Base-by-base conservation (phyloP, 2,797 vertebrate genomes). In the Sardinella longiceps region DNA sequence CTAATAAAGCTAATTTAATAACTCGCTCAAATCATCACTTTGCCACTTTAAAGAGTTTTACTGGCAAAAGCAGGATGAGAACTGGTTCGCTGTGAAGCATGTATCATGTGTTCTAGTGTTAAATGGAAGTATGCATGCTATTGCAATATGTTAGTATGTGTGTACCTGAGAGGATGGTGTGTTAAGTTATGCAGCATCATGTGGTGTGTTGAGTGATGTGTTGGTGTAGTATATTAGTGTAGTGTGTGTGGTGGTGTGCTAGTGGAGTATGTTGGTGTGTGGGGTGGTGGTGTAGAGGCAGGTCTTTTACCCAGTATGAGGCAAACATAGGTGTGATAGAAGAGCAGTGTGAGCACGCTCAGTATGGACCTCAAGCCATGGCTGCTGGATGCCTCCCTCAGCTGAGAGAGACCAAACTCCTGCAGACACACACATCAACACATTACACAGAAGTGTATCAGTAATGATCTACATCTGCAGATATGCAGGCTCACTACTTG, bases 311-410 rank as follows among this genome's bases (percentile, higher is more conserved):
- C 98, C 11, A 99, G 97, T 77, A 99, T 98, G 51, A 99, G 94
- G 1, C 96, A 97, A 87, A 99, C 94, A 0, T 98, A 99, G 46
- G 98, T 98, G 91, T 99, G 94, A 89, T 99, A 99, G 89, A 98
- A 95, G 84, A 99, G 94, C 86, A 99, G 93, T 0, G 97, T 98
- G 84, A 99, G 96, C 81, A 95, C 96, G 87, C 95, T 96, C 83
- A 99, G 91, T 83, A 98, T 96, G 11, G 98, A 95, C 63, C 98
- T 93, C 90, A 99, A 87, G 89, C 96, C 97, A 88, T 92, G 92
- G 87, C 94, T 95, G 66, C 95, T 94, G 0, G 97, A 96, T 0
- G 98, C 98, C 85, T 98, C 97, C 43, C 92, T 95, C 87, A 99
- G 86, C 92, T 98, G 97, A 63, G 95, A 91, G 87, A 99, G 93